Conservation (phyloP, 2,797 vertebrate genomes). For the Myotis planiceps region DNA sequence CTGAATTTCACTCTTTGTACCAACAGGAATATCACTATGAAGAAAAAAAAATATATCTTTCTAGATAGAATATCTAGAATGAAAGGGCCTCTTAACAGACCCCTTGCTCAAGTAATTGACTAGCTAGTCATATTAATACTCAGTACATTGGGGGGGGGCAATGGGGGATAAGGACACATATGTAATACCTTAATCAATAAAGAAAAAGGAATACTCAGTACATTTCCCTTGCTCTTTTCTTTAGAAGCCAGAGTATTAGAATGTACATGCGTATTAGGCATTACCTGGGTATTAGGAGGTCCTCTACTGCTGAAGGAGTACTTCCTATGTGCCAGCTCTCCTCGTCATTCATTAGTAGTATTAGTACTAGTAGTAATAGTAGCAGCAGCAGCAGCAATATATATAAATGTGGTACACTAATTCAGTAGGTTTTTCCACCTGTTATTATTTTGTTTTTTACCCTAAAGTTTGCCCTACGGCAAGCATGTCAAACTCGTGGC, state of each 20-base stretch:
- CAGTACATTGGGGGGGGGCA: too few species aligned
- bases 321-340: background rate
- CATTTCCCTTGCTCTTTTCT: background rate
- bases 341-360: background rate
- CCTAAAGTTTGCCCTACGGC: background rate
- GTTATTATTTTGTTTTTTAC: background rate
- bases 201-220: background rate
- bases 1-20: background rate
- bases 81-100: background rate
- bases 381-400: rapidly evolving
- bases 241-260: background rate
- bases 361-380: background rate
- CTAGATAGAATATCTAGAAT: background rate
- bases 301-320: background rate
- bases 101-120: background rate
- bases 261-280: background rate
- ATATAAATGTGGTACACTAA: background rate
- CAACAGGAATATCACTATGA: background rate
- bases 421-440: background rate
- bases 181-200: too few species aligned
- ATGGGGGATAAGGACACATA: too few species aligned
- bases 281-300: background rate
- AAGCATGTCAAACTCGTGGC: background rate
- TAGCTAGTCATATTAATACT: background rate
- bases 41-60: background rate